These are phyloP conservation scores for Myotis planiceps DNA, from an alignment of 2,797 vertebrate species.

Conservation along the genomic window DNA sequence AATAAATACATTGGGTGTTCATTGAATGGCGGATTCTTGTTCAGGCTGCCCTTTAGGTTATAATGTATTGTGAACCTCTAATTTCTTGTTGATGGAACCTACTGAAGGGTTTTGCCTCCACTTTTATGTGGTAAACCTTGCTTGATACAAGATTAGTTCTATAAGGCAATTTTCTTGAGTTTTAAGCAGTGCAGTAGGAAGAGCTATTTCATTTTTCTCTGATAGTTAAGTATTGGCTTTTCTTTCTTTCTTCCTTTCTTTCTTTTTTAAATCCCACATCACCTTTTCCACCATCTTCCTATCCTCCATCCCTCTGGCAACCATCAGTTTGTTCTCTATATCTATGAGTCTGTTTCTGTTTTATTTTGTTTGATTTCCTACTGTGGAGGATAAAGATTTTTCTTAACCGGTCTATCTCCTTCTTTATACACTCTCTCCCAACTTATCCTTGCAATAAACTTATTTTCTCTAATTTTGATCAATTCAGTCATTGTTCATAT, in stretches of 20 bases:
- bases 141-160: slow-evolving; percentile 26
- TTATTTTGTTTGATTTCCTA: neutral
- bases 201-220: neutral
- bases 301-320: neutral
- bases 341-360: neutral
- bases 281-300: neutral
- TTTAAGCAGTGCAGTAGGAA: neutral
- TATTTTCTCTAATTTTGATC: neutral
- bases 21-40: neutral
- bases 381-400: neutral
- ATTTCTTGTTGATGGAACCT: neutral
- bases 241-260: neutral
- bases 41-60: neutral
- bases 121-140: slow-evolving; percentile 26
- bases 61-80: neutral
- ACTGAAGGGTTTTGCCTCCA: neutral
- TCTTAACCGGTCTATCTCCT: neutral
- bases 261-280: neutral
- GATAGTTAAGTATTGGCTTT: neutral
- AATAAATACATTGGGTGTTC: neutral
- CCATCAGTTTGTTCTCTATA: neutral
- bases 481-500: neutral
- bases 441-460: neutral
- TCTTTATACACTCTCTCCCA: neutral
- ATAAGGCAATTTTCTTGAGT: slow-evolving; percentile 42